Conservation (phyloP, 2,888 invertebrate species). For the Schrankia costaestrigalis region DNA sequence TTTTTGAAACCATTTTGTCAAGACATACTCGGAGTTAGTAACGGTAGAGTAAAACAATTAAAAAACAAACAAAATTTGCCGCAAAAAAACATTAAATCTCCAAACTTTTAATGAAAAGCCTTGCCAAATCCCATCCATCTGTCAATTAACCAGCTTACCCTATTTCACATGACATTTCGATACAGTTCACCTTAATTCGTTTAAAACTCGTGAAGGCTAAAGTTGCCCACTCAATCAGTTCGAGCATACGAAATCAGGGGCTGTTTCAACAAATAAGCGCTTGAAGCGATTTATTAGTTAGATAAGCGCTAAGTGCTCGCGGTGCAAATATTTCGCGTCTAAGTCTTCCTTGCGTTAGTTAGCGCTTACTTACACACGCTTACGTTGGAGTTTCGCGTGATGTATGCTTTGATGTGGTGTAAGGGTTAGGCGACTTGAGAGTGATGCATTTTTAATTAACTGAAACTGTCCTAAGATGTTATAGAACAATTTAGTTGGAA, state of each 20-base stretch:
- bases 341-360: conserved; percentile 69
- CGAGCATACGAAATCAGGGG: conserved; percentile 37
- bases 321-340: conserved; percentile 62
- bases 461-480: too few species aligned
- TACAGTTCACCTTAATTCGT: conserved; percentile 2
- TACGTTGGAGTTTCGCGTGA: conserved; percentile 35
- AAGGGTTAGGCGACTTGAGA: conserved; percentile 3
- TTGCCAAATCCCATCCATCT: neutral
- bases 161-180: neutral
- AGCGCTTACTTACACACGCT: conserved; percentile 55
- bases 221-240: conserved; percentile 34
- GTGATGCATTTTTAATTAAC: too few species aligned
- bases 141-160: neutral
- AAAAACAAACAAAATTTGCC: too few species aligned
- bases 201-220: conserved; percentile 11
- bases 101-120: too few species aligned
- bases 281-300: conserved; percentile 46
- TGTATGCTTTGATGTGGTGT: conserved; percentile 19
- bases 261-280: conserved; percentile 48
- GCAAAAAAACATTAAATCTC: too few species aligned
- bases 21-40: too few species aligned
- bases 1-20: too few species aligned
- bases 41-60: too few species aligned
- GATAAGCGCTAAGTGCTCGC: conserved; percentile 64
- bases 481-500: too few species aligned